A percentile compares a stretch with the other conserved stretches of the same genome.
phyloP scores from a whole-genome alignment of 2,888 invertebrate genomes.

The Lithophane ornitopus region DNA sequence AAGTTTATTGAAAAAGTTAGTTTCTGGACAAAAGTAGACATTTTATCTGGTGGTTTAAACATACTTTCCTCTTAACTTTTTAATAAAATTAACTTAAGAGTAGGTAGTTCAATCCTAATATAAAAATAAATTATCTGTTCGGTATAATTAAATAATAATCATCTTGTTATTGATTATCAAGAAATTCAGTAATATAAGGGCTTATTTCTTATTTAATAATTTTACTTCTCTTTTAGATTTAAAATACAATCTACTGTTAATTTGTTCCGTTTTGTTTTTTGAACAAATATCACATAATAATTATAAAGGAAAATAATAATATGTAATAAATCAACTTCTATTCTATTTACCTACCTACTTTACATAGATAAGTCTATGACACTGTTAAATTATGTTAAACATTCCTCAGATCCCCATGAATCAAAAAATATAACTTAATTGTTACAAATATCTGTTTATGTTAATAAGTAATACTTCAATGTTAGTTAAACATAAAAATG shows the following conservation, averaged over 20 bases:
- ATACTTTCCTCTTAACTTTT: constrained; percentile 85
- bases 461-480: constrained; percentile 54
- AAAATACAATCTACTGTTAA: constrained; percentile 62
- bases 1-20: constrained; percentile 62
- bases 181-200: constrained; percentile 47
- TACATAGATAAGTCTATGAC: constrained; percentile 67
- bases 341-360: constrained; percentile 57
- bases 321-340: constrained; percentile 49
- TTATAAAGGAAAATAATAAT: constrained; percentile 51
- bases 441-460: constrained; percentile 54
- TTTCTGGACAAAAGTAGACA: constrained; percentile 51
- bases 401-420: constrained; percentile 63
- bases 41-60: constrained; percentile 71
- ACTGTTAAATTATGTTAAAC: constrained; percentile 63
- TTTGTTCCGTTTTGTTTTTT: constrained; percentile 71
- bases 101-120: constrained; percentile 79
- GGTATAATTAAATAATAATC: constrained; percentile 62
- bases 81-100: constrained; percentile 82
- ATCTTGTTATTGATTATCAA: constrained; percentile 57
- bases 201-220: constrained; percentile 26
- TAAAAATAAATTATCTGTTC: constrained; percentile 69
- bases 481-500: constrained; percentile 50
- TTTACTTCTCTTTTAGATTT: constrained; percentile 25
- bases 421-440: constrained; percentile 46
- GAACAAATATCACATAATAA: constrained; percentile 65